phyloP scores from a whole-genome alignment of 2,888 invertebrate species.

The Erannis defoliaria region DNA sequence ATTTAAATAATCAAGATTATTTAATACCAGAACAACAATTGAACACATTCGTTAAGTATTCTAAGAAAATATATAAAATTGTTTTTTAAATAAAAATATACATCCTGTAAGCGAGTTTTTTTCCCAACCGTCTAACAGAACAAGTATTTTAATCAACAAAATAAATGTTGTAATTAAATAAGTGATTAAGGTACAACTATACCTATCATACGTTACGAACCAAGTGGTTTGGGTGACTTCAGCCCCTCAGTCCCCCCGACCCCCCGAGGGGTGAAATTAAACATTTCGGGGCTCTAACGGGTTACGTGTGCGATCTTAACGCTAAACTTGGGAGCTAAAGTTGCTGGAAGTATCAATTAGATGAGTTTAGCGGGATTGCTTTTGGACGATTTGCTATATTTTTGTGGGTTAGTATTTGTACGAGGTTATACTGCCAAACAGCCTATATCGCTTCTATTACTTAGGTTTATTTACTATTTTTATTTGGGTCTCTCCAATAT shows the following conservation, averaged over 20 bases:
- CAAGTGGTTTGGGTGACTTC: slow-evolving; percentile 71
- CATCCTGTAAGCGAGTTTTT: slow-evolving; percentile 27
- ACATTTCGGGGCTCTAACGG: slow-evolving; percentile 82
- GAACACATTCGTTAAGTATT: no score
- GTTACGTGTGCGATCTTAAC: slow-evolving; percentile 78
- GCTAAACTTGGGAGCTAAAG: slow-evolving; percentile 50
- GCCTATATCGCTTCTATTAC: background rate
- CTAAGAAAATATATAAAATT: background rate
- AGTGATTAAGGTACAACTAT: slow-evolving; percentile 84
- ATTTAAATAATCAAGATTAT: no score
- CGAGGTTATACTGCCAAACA: background rate
- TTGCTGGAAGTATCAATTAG: slow-evolving; percentile 54
- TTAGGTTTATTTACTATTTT: background rate
- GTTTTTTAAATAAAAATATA: background rate
- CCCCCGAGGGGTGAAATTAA: slow-evolving; percentile 72
- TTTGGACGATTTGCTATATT: slow-evolving; percentile 16
- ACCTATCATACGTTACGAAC: slow-evolving; percentile 78
- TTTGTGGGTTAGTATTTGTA: slow-evolving; percentile 1
- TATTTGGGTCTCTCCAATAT: background rate
- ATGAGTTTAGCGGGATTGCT: slow-evolving; percentile 19
- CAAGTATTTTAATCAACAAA: slow-evolving; percentile 84
- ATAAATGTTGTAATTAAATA: slow-evolving; percentile 85
- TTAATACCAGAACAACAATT: no score
- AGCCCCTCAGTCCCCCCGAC: slow-evolving; percentile 12
- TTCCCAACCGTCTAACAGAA: slow-evolving; percentile 62